Evolutionary conservation across 2,888 invertebrate genomes (phyloP).

Genomic region (Rotaria sp.): DNA sequence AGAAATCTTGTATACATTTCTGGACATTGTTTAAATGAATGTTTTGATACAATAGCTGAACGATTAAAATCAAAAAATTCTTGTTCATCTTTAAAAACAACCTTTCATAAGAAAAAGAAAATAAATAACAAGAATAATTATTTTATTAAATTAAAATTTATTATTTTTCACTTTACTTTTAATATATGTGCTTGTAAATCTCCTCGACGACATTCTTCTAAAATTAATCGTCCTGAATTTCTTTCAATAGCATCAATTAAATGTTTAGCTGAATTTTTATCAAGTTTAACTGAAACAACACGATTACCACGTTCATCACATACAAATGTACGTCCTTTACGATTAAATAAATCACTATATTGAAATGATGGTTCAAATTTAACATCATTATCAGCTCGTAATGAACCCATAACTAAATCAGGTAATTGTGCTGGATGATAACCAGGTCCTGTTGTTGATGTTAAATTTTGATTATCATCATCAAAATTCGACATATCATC

Average conservation of each 20-base stretch:
- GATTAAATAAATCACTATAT: slow-evolving; percentile 31
- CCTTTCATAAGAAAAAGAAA: neutral
- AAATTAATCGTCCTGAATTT: neutral
- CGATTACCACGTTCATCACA: slow-evolving; percentile 28
- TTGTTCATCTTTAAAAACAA: slow-evolving; percentile 29
- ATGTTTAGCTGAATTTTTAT: slow-evolving; percentile 6
- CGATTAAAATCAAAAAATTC: slow-evolving; percentile 29
- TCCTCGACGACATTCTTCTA: slow-evolving; percentile 11
- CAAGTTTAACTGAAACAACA: slow-evolving; percentile 20
- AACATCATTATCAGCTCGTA: slow-evolving; percentile 8
- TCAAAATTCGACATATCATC: neutral
- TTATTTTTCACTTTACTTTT: neutral
- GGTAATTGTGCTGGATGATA: slow-evolving; percentile 20
- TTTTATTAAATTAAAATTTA: too few relatives aligned
- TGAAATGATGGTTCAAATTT: slow-evolving; percentile 30
- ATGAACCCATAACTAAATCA: slow-evolving; percentile 28
- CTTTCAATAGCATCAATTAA: slow-evolving; percentile 8
- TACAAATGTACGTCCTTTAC: slow-evolving; percentile 28
- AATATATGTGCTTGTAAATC: slow-evolving; percentile 28
- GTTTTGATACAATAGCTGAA: slow-evolving; percentile 24
- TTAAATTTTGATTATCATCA: neutral
- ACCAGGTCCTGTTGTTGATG: neutral
- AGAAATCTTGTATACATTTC: slow-evolving; percentile 25
- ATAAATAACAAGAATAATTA: neutral
- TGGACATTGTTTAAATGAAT: slow-evolving; percentile 30